phyloP scores from a whole-genome alignment of 2,888 invertebrate species.

The Conus canariensis region DNA sequence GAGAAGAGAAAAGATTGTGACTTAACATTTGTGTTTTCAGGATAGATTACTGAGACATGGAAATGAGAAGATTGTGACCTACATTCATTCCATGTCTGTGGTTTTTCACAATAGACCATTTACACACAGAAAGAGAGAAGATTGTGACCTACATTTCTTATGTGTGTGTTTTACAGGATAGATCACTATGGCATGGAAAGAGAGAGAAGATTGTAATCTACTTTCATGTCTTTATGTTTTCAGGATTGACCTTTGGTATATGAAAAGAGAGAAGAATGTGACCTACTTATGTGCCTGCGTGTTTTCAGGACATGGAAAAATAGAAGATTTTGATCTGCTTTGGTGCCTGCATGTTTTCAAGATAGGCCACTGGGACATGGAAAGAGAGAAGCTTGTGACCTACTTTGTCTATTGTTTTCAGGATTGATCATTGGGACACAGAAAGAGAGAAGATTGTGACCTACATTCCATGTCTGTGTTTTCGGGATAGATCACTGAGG shows the following conservation, averaged over 20 bases:
- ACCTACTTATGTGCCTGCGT: not conserved
- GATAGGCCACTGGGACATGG: constrained; percentile 83
- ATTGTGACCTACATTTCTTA: too few species aligned
- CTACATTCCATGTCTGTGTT: not conserved
- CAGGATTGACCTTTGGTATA: too few species aligned
- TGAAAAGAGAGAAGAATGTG: too few species aligned
- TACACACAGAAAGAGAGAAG: too few species aligned
- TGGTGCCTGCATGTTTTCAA: not conserved
- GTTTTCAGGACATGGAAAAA: constrained; percentile 69
- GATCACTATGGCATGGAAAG: constrained; percentile 80
- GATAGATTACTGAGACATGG: constrained; percentile 83
- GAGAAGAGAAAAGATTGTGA: too few species aligned
- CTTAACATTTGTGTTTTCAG: not conserved
- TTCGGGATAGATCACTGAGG: constrained; percentile 83
- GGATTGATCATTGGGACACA: not conserved
- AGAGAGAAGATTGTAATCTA: too few species aligned
- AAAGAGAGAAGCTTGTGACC: too few species aligned
- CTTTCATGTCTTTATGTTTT: not conserved
- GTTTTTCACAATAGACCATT: constrained; percentile 78
- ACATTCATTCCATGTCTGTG: too few species aligned
- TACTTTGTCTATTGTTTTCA: not conserved
- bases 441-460: too few species aligned
- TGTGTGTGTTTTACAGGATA: constrained; percentile 78
- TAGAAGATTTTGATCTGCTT: too few species aligned
- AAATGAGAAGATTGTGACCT: too few species aligned